A percentile compares a stretch with the other conserved stretches of the same genome.
Conservation (phyloP, 2,888 invertebrate species). For the Mesoligia furuncula region DNA sequence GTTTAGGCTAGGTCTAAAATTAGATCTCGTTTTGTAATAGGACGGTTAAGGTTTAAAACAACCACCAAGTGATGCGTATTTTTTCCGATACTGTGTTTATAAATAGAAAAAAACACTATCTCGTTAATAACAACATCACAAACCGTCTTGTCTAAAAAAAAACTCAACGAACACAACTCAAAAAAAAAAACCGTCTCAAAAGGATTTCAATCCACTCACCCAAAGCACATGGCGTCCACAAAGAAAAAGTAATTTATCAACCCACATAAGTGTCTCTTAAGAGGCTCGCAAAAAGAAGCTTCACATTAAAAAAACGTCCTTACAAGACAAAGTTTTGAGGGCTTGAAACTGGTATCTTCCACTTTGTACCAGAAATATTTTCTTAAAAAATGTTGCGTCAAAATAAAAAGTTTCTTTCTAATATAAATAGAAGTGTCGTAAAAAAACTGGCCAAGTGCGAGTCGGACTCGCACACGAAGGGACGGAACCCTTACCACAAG, state of each 20-base stretch:
- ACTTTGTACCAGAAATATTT: conserved; percentile 7
- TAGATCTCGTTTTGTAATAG: too few relatives aligned
- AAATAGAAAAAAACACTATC: too few relatives aligned
- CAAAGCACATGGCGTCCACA: conserved; percentile 45
- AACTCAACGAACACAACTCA: neutral
- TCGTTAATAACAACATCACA: neutral
- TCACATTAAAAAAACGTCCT: conserved; percentile 46
- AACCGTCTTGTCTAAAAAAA: conserved; percentile 14
- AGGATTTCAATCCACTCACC: conserved; percentile 55
- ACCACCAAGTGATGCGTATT: too few relatives aligned
- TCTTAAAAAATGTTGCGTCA: conserved; percentile 3
- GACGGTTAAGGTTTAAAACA: too few relatives aligned
- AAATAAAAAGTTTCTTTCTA: neutral
- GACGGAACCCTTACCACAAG: too few relatives aligned
- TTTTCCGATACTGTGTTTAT: too few relatives aligned
- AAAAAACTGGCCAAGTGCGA: too few relatives aligned
- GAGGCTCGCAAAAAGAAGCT: conserved; percentile 46
- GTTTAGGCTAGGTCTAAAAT: too few relatives aligned
- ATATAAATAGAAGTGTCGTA: neutral
- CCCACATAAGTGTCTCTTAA: conserved; percentile 62
- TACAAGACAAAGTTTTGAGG: conserved; percentile 50
- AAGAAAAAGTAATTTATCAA: conserved; percentile 66
- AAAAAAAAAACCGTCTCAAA: conserved; percentile 32
- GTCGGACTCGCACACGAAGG: too few relatives aligned
- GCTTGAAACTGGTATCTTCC: conserved; percentile 24